These are phyloP conservation scores for Cephus pygmeus DNA, from an alignment of 2,888 invertebrate species.

Conservation along the genomic window DNA sequence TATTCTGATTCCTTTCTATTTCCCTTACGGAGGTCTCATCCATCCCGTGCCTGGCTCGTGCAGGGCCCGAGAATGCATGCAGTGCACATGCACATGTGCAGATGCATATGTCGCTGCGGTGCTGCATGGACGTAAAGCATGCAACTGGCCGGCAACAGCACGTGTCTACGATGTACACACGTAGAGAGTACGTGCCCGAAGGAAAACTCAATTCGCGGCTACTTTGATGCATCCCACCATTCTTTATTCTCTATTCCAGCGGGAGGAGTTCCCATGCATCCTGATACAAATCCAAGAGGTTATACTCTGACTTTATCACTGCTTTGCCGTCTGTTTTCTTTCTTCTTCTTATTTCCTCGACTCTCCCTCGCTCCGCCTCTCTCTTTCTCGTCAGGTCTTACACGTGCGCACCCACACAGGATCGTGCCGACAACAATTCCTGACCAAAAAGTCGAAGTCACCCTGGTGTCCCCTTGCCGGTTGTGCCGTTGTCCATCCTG, in stretches of 20 bases:
- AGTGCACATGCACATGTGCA: too few relatives aligned
- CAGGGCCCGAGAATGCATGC: too few relatives aligned
- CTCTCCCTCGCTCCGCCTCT: slow-evolving; percentile 16
- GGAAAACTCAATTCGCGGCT: slow-evolving; percentile 54
- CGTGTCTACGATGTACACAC: too few relatives aligned
- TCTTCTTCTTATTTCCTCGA: slow-evolving; percentile 18
- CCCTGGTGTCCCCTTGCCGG: slow-evolving; percentile 36
- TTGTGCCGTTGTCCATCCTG: background rate
- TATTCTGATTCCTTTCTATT: too few relatives aligned
- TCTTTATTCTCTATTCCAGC: slow-evolving; percentile 13
- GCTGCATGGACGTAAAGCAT: too few relatives aligned
- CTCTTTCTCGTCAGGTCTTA: slow-evolving; percentile 7
- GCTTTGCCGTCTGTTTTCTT: slow-evolving; percentile 23
- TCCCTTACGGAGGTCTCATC: too few relatives aligned
- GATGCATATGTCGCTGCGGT: too few relatives aligned
- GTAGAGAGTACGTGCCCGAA: slow-evolving; percentile 30
- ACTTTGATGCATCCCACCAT: slow-evolving; percentile 48
- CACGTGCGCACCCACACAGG: slow-evolving; percentile 4
- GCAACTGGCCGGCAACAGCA: too few relatives aligned
- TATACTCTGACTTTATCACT: slow-evolving; percentile 22
- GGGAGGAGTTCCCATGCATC: slow-evolving; percentile 34
- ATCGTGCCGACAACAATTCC: slow-evolving; percentile 56
- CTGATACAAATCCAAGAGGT: slow-evolving; percentile 43
- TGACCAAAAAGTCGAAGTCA: slow-evolving; percentile 60
- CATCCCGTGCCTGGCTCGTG: too few relatives aligned